These are phyloP conservation scores for Polietes domitor DNA, from an alignment of 2,888 invertebrate species.

Conservation along the genomic window DNA sequence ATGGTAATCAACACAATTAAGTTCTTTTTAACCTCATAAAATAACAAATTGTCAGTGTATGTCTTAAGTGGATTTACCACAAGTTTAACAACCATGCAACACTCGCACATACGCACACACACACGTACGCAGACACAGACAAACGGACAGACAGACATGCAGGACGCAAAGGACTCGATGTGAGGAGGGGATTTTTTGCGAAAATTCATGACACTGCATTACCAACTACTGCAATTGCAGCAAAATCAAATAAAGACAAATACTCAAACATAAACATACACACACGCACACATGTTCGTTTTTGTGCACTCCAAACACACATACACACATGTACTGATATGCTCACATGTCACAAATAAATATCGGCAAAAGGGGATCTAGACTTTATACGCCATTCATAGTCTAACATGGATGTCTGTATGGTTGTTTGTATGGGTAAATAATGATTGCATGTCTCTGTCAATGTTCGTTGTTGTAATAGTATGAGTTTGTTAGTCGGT, in stretches of 20 bases:
- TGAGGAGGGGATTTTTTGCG: constrained; percentile 43
- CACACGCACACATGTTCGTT: no score
- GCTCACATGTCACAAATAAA: constrained; percentile 24
- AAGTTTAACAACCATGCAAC: constrained; percentile 57
- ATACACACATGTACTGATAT: neutral
- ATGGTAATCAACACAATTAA: constrained; percentile 66
- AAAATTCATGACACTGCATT: constrained; percentile 68
- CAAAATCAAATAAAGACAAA: constrained; percentile 65
- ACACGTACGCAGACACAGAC: neutral
- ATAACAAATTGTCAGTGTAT: constrained; percentile 69
- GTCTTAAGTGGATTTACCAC: constrained; percentile 69
- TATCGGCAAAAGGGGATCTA: constrained; percentile 7
- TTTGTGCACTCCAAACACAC: no score
- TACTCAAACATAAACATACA: constrained; percentile 4
- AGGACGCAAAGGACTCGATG: neutral
- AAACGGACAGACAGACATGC: no score
- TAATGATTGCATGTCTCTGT: neutral
- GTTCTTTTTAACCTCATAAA: constrained; percentile 68
- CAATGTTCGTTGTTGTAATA: neutral
- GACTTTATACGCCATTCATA: constrained; percentile 40
- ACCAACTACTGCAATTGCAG: constrained; percentile 68
- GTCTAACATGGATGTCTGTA: neutral
- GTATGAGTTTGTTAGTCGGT: neutral
- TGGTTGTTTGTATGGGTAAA: constrained; percentile 7
- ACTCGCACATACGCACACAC: constrained; percentile 27